These are phyloP conservation scores for Labeo calbasu DNA, from an alignment of 2,797 vertebrate genomes.

Conservation along the genomic window DNA sequence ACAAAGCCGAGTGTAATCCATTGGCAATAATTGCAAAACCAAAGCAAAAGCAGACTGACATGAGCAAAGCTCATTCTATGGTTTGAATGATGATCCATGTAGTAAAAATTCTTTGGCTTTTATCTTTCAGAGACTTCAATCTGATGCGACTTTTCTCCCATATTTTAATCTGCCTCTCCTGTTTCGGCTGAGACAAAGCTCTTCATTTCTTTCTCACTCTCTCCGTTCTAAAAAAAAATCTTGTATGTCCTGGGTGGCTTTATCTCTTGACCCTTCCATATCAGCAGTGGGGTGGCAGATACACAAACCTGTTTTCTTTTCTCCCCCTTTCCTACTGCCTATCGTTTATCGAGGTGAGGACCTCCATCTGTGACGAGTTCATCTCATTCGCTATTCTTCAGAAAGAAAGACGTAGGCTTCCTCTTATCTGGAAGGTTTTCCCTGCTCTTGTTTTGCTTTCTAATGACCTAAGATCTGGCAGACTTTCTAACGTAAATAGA, in stretches of 20 bases:
- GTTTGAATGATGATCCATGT: constrained; percentile 53
- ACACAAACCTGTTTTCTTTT: constrained; percentile 60
- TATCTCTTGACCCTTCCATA: constrained; percentile 73
- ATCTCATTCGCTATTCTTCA: constrained; percentile 63
- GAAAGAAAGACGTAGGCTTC: constrained; percentile 44
- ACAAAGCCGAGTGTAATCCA: constrained; percentile 46
- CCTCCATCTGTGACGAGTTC: constrained; percentile 74
- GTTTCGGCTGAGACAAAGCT: constrained; percentile 59
- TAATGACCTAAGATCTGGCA: constrained; percentile 18
- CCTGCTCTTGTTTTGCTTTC: constrained; percentile 35
- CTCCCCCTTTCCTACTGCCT: constrained; percentile 54
- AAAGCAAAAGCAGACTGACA: constrained; percentile 34
- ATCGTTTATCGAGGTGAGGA: constrained; percentile 75
- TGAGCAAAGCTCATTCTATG: constrained; percentile 7
- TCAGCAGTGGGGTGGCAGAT: constrained; percentile 68
- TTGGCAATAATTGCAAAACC: constrained; percentile 52
- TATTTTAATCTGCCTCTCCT: neutral
- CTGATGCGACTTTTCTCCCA: constrained; percentile 57
- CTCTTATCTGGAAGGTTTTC: constrained; percentile 65
- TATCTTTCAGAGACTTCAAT: constrained; percentile 59
- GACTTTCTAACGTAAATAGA: constrained; percentile 34
- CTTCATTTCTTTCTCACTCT: constrained; percentile 43
- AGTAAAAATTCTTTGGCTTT: constrained; percentile 56
- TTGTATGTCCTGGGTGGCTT: constrained; percentile 57
- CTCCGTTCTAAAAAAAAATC: constrained; percentile 24